Conservation (phyloP, 2,113 vertebrate genomes). For the Hypanus sabinus region DNA sequence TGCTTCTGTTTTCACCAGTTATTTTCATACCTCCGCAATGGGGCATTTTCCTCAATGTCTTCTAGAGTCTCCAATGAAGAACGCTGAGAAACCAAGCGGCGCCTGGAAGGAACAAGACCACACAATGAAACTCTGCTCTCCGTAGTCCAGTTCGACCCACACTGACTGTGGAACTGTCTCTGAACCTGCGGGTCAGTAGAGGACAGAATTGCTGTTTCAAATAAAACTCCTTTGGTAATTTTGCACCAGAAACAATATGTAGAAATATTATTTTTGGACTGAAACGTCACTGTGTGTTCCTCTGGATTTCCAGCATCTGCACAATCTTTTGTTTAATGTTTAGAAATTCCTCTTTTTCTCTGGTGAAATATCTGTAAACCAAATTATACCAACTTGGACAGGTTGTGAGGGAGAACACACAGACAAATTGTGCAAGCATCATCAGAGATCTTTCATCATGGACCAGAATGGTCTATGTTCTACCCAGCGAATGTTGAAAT, state of each 20-base stretch:
- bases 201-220: not conserved
- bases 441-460: too few species aligned
- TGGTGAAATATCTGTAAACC: too few species aligned
- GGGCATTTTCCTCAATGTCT: slow-evolving; percentile 97
- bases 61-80: slow-evolving; percentile 96
- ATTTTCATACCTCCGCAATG: slow-evolving; percentile 74
- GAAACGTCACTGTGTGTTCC: too few species aligned
- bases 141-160: too few species aligned
- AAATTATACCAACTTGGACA: too few species aligned
- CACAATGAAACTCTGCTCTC: not conserved
- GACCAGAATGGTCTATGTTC: too few species aligned
- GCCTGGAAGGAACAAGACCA: slow-evolving; percentile 54
- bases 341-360: not conserved
- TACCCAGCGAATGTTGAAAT: too few species aligned
- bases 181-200: too few species aligned
- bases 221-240: not conserved
- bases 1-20: too few species aligned
- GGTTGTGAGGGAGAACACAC: too few species aligned
- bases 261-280: not conserved
- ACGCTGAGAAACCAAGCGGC: slow-evolving; percentile 91
- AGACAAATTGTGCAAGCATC: too few species aligned
- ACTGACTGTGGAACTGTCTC: not conserved
- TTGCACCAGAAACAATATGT: not conserved
- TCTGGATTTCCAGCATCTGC: too few species aligned
- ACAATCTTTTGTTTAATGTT: not conserved